Percentiles rank a stretch among this genome's conserved stretches.
Conservation (phyloP, 2,113 vertebrate genomes). For the Chionis minor region DNA sequence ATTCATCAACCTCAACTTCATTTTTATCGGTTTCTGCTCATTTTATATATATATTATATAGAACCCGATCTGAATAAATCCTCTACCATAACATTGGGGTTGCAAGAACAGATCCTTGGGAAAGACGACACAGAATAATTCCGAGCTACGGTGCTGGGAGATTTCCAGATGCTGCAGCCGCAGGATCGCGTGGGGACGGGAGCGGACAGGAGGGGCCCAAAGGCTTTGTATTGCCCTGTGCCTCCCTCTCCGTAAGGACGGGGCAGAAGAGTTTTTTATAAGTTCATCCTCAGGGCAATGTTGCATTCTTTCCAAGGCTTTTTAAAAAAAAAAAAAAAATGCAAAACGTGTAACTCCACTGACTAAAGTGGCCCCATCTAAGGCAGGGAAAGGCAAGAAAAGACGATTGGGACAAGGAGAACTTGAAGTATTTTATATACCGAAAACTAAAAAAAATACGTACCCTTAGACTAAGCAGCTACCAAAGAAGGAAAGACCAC, state of each 20-base stretch:
- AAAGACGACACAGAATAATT: not conserved
- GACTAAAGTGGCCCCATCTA: not conserved
- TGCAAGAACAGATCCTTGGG: not conserved
- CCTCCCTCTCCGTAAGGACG: accelerated
- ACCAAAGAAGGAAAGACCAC: not conserved
- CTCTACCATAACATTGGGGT: not conserved
- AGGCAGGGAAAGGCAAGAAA: not conserved
- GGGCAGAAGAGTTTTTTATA: not conserved
- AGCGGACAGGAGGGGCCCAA: not conserved
- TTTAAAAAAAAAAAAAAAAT: not conserved
- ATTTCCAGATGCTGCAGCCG: not conserved
- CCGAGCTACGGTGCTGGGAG: not conserved
- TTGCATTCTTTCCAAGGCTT: not conserved
- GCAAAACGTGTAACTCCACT: not conserved
- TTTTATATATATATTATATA: not conserved
- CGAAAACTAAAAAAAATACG: not conserved
- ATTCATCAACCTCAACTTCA: not conserved
- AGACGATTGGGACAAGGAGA: not conserved
- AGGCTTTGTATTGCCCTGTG: not conserved
- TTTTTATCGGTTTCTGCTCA: not conserved
- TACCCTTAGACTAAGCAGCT: not conserved
- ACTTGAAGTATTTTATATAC: not conserved
- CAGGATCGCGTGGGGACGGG: accelerated
- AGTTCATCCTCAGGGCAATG: not conserved
- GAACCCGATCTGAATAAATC: not conserved